phyloP scores from a whole-genome alignment of 2,888 invertebrate species.

The Luperina nickerlii region DNA sequence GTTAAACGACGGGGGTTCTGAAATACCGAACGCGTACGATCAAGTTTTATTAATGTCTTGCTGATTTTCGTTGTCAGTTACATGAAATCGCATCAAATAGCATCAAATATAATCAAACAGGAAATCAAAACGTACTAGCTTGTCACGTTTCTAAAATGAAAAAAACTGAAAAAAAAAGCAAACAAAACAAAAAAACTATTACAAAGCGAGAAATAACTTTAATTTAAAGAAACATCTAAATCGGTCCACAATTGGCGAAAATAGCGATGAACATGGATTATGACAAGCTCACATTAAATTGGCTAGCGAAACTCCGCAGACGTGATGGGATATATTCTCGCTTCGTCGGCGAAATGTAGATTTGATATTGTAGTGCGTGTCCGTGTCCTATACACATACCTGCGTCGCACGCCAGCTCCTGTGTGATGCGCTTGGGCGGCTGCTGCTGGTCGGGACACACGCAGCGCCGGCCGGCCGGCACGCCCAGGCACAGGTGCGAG shows the following conservation, averaged over 20 bases:
- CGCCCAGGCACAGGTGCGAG: conserved; percentile 97
- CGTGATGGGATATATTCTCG: background rate
- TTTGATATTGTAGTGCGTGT: too few relatives aligned
- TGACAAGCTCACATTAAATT: background rate
- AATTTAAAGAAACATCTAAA: background rate
- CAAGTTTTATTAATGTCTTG: background rate
- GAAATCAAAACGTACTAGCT: background rate
- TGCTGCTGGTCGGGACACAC: conserved; percentile 95
- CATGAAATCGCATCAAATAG: background rate
- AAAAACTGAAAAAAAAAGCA: background rate
- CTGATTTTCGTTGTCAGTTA: background rate
- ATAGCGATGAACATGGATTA: too few relatives aligned
- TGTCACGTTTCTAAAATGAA: background rate
- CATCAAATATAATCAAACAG: background rate
- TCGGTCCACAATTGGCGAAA: too few relatives aligned
- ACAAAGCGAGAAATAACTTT: background rate
- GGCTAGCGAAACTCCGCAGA: background rate
- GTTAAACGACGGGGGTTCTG: background rate
- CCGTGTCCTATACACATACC: conserved; percentile 78
- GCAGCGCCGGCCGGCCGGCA: conserved; percentile 97
- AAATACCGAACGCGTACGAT: background rate
- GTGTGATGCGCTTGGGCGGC: conserved; percentile 89
- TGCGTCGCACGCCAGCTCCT: conserved; percentile 95
- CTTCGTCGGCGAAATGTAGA: too few relatives aligned
- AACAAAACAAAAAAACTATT: background rate